These are phyloP conservation scores for Uria lomvia DNA, from an alignment of 2,113 vertebrate genomes.

Conservation along the genomic window DNA sequence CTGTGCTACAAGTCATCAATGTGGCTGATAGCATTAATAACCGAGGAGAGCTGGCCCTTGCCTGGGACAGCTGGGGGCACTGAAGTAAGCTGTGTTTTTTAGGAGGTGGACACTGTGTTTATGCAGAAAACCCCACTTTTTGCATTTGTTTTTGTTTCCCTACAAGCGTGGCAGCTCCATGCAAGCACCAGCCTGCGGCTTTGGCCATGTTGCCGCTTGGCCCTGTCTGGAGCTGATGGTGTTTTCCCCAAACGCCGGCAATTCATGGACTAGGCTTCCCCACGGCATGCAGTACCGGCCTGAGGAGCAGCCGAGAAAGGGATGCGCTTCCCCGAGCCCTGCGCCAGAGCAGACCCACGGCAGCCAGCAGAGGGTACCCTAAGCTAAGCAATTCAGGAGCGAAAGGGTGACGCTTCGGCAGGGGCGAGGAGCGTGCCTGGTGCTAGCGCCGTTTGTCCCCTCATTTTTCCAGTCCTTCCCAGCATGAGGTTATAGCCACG, in stretches of 20 bases:
- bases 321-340: background rate
- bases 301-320: background rate
- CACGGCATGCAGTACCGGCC: fast-evolving
- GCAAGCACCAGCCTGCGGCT: fast-evolving
- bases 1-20: fast-evolving
- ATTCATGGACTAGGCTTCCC: background rate
- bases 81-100: background rate
- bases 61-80: background rate
- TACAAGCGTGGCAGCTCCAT: background rate
- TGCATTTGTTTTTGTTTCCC: background rate
- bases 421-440: fast-evolving
- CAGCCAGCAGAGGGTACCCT: constrained; percentile 65
- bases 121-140: background rate
- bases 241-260: background rate
- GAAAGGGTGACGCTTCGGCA: background rate
- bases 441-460: background rate
- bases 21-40: background rate
- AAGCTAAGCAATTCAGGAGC: constrained; percentile 43
- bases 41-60: background rate
- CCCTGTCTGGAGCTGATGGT: background rate
- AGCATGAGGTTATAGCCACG: background rate
- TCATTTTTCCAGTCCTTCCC: background rate
- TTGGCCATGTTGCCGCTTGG: background rate
- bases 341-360: background rate
- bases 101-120: background rate